Percentiles rank a stretch among this genome's conserved stretches.
Evolutionary conservation across 2,797 vertebrate genomes (phyloP).

Genomic region (Craterocephalus amniculus): DNA sequence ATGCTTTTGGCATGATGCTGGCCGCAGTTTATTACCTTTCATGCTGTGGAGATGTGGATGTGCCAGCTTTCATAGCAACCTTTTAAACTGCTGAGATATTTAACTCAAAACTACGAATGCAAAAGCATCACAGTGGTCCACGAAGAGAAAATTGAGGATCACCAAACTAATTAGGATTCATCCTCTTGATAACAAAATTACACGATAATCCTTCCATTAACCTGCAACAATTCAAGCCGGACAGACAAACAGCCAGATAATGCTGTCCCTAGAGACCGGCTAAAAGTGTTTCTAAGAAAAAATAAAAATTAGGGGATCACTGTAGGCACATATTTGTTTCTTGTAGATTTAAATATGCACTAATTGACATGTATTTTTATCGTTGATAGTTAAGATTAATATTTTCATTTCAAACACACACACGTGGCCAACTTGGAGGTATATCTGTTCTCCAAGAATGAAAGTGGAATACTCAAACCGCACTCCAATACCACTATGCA

Average conservation of each 20-base stretch:
- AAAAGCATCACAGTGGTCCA: slow-evolving; percentile 2
- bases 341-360: not conserved
- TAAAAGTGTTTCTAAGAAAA: not conserved
- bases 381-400: not conserved
- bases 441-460: not conserved
- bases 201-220: not conserved
- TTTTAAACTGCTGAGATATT: slow-evolving; percentile 15
- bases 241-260: slow-evolving; percentile 5
- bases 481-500: not conserved
- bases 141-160: slow-evolving; percentile 15
- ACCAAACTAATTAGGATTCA: slow-evolving; percentile 7
- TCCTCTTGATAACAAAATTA: slow-evolving; percentile 12
- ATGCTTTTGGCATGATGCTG: not conserved
- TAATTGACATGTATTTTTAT: not conserved
- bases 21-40: not conserved
- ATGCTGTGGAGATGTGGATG: not conserved
- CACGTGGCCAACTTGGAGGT: not conserved
- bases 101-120: slow-evolving; percentile 14
- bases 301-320: not conserved
- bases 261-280: not conserved
- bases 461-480: slow-evolving; percentile 25
- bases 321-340: not conserved
- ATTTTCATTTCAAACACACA: not conserved
- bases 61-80: not conserved
- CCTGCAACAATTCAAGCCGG: not conserved